Evolutionary conservation across 2,797 vertebrate genomes (phyloP), one percentile per base, ranked within the genome.

Genomic region (Dryobates pubescens): DNA sequence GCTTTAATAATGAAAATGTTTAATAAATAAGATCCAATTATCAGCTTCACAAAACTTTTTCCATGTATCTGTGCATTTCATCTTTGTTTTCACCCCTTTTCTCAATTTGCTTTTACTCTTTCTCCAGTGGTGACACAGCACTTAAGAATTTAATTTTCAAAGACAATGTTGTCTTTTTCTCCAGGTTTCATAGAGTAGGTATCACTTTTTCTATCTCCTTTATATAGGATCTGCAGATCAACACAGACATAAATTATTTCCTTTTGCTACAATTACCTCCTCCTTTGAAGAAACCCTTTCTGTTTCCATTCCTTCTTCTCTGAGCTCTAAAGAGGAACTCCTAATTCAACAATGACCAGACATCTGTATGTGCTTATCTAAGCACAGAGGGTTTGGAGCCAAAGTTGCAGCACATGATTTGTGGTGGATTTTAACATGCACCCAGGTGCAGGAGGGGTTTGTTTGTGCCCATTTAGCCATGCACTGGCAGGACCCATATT

Each of bases 1-100:
- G 91, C 91, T 97, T 97, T 96, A 97, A 97, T 97, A 97, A 97
- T 95, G 96, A 96, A 94, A 97, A 78, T 90, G 29, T 94, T 97
- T 97, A 97, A 96, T 96, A 96, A 97, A 97, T 96, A 95, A 95
- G 86, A 88, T 93, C 45, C 57, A 96, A 90, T 96, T 96, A 96
- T 96, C 82, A 94, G 71, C 74, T 80, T 93, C 70, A 80, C 83
- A 96, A 94, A 95, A 57, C 86, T 94, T 96, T 97, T 96, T 89
- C 92, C 32, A 43, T 59, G 30, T 70, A 88, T 73, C 43, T 84
- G 9, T 54, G 43, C 64, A 54, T 95, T 96, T 96, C 59, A 76
- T 94, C 22, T 75, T 88, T 91, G 59, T 70, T 95, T 94, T 96
- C 93, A 81, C 54, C 17, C 61, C 38, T 53, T 32, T 88, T 91